These are phyloP conservation scores for Enteromius unitaeniatus DNA, from an alignment of 2,797 vertebrate species.

Conservation along the genomic window DNA sequence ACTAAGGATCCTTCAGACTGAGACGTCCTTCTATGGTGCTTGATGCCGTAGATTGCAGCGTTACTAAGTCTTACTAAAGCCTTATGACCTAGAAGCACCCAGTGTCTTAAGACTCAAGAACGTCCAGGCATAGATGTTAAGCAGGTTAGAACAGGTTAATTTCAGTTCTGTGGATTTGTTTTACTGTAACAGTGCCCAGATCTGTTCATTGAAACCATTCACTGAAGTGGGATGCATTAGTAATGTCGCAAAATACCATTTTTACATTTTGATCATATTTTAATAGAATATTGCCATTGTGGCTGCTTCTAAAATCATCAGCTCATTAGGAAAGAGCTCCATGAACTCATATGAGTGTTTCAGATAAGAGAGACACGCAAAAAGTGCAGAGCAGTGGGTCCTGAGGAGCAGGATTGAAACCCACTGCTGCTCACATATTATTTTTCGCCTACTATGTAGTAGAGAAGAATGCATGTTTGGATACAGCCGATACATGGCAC, in stretches of 20 bases:
- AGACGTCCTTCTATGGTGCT: neutral
- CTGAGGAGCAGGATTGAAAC: too few species aligned
- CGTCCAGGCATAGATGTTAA: neutral
- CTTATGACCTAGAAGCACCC: neutral
- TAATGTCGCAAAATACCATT: neutral
- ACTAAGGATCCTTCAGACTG: neutral
- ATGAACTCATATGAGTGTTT: too few species aligned
- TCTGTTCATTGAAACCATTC: too few species aligned
- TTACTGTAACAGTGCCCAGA: neutral
- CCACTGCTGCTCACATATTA: neutral
- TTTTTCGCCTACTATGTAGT: neutral
- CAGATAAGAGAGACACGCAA: too few species aligned
- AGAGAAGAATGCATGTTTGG: neutral
- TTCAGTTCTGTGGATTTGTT: neutral
- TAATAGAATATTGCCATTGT: neutral
- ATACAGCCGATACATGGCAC: neutral
- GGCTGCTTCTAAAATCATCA: neutral
- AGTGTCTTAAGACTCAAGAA: neutral
- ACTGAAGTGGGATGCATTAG: too few species aligned
- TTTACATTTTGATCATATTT: neutral
- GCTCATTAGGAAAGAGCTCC: too few species aligned
- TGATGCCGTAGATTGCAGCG: neutral
- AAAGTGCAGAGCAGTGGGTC: too few species aligned
- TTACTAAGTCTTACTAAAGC: neutral
- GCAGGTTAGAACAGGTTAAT: neutral